phyloP scores from a whole-genome alignment of 2,113 vertebrate genomes.

The Ceyx cyanopectus region DNA sequence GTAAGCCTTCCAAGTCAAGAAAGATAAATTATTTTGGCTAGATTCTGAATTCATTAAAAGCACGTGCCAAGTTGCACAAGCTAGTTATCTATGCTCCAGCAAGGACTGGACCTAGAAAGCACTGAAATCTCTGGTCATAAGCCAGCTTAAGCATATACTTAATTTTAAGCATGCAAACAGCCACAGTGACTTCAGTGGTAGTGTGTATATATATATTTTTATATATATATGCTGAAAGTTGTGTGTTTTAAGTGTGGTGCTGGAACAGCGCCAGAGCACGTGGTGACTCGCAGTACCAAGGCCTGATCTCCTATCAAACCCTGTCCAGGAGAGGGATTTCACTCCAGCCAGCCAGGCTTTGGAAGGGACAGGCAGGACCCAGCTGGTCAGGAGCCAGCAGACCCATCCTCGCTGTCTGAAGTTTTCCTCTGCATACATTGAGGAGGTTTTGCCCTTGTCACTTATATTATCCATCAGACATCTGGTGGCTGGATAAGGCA shows the following conservation, averaged over 20 bases:
- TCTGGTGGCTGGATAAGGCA: conserved; percentile 76
- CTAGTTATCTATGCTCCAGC: conserved; percentile 39
- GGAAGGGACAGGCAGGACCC: neutral
- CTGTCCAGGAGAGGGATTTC: neutral
- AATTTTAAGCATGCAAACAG: conserved; percentile 22
- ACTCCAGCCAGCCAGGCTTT: neutral
- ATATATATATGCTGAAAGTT: neutral
- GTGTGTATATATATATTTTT: neutral
- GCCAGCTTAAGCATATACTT: conserved; percentile 50
- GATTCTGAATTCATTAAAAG: conserved; percentile 10
- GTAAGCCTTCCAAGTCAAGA: conserved; percentile 29
- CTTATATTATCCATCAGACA: conserved; percentile 78
- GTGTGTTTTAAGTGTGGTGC: conserved; percentile 19
- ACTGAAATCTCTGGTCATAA: conserved; percentile 23
- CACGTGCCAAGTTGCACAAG: conserved; percentile 11
- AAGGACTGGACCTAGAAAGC: conserved; percentile 28
- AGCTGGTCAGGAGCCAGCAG: conserved; percentile 57
- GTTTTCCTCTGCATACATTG: conserved; percentile 47
- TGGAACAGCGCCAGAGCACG: neutral
- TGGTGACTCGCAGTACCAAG: neutral
- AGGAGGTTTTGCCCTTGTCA: conserved; percentile 85
- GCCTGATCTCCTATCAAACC: neutral
- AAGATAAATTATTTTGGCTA: conserved; percentile 47
- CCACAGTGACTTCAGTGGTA: neutral
- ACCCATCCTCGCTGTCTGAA: conserved; percentile 30